These are phyloP conservation scores for Rhogogaster chlorosoma DNA, from an alignment of 2,888 invertebrate genomes.

Conservation along the genomic window DNA sequence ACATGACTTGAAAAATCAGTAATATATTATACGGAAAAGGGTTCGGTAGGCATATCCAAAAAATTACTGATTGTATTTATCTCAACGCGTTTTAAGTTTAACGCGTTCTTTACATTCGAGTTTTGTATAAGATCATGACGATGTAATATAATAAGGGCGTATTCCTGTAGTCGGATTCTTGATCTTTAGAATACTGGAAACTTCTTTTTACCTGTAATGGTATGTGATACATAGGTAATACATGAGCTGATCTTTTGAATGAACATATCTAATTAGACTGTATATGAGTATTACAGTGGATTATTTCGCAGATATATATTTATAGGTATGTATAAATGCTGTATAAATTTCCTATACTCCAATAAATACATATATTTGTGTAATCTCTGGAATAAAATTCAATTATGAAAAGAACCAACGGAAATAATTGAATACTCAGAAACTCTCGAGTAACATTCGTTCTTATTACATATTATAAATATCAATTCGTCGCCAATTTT, in stretches of 20 bases:
- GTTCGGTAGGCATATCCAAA: background rate
- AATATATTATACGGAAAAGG: background rate
- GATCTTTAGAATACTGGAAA: background rate
- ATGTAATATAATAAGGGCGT: background rate
- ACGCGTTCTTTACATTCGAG: background rate
- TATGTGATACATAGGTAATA: background rate
- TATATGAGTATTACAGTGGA: background rate
- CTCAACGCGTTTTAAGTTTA: background rate
- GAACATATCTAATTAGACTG: background rate
- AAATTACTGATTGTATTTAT: background rate
- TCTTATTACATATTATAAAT: background rate
- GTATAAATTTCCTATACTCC: background rate
- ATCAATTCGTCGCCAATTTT: background rate
- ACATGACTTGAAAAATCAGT: background rate
- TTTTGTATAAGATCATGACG: background rate
- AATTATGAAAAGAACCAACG: background rate
- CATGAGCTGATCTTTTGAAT: background rate
- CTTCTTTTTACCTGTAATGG: background rate
- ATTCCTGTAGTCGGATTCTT: background rate
- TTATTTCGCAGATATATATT: background rate
- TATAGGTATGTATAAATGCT: background rate
- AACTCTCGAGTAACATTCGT: background rate
- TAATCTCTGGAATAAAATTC: background rate
- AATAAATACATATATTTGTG: background rate
- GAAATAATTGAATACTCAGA: background rate